Percentiles rank a stretch among this genome's conserved stretches.
Evolutionary conservation across 2,888 invertebrate genomes (phyloP).

Genomic region (Andrena camellia): DNA sequence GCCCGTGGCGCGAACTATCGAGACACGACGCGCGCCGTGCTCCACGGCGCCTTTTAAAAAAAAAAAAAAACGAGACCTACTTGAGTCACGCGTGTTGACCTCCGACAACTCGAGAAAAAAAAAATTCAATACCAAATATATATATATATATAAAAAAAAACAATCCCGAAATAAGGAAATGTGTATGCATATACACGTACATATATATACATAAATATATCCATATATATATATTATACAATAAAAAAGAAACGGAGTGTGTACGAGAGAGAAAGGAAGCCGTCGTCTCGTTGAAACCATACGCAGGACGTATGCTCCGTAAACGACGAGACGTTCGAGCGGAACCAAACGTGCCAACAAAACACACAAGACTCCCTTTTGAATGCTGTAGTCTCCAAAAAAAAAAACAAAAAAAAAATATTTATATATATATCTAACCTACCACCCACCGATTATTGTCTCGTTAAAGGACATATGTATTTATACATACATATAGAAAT

Average conservation of each 20-base stretch:
- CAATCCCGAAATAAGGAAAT: conserved; percentile 31
- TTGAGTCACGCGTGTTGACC: conserved; percentile 62
- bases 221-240: conserved; percentile 18
- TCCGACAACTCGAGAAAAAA: conserved; percentile 48
- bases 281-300: conserved; percentile 65
- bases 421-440: conserved; percentile 69
- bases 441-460: conserved; percentile 65
- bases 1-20: conserved; percentile 53
- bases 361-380: conserved; percentile 69
- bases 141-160: conserved; percentile 19
- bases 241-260: conserved; percentile 55
- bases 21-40: conserved; percentile 61
- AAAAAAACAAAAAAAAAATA: conserved; percentile 75
- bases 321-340: conserved; percentile 63
- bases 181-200: conserved; percentile 45
- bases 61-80: conserved; percentile 58
- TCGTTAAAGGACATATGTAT: conserved; percentile 53
- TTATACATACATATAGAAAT: conserved; percentile 54
- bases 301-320: conserved; percentile 48
- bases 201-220: conserved; percentile 24
- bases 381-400: conserved; percentile 81
- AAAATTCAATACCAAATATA: conserved; percentile 18
- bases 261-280: conserved; percentile 63
- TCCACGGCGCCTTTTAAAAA: conserved; percentile 60
- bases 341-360: conserved; percentile 56